These are phyloP conservation scores for Parazoanthus darwini DNA, from an alignment of 92 coral and sea anemone genomes.

Conservation along the genomic window DNA sequence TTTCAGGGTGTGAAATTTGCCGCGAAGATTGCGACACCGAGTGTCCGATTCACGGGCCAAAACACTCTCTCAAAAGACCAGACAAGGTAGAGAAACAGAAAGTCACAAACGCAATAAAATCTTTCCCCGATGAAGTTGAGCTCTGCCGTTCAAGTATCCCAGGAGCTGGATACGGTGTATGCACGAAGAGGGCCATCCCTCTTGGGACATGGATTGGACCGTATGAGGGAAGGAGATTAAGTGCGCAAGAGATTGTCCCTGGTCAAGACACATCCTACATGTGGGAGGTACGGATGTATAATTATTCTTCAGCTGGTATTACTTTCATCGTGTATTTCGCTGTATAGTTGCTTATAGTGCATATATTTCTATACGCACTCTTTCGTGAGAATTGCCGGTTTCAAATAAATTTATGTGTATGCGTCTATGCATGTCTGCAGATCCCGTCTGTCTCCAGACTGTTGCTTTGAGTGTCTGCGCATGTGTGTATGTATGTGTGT, in stretches of 20 bases:
- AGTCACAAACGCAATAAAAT: slow-evolving; percentile 83
- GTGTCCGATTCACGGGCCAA: slow-evolving; percentile 64
- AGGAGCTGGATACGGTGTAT: slow-evolving; percentile 91
- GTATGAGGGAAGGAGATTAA: slow-evolving; percentile 87
- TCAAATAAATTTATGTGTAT: neutral
- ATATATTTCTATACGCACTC: neutral
- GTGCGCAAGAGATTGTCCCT: slow-evolving; percentile 78
- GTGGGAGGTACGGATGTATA: slow-evolving; percentile 87
- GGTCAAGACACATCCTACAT: slow-evolving; percentile 87
- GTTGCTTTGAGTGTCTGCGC: neutral
- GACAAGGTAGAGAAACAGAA: slow-evolving; percentile 54
- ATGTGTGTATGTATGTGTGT: neutral
- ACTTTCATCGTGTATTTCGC: neutral
- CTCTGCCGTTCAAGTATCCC: slow-evolving; percentile 93
- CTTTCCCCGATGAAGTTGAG: slow-evolving; percentile 96
- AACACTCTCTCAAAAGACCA: slow-evolving; percentile 56
- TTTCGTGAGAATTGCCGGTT: neutral
- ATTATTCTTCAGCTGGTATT: neutral
- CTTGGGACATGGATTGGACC: slow-evolving; percentile 99
- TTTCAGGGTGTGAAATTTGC: slow-evolving; percentile 70
- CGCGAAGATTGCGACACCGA: slow-evolving; percentile 71
- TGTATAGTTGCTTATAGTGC: neutral
- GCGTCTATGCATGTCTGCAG: neutral
- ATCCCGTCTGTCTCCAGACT: neutral
- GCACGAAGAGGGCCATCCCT: slow-evolving; percentile 94